Conservation (phyloP, 1,140 invertebrate species). For the Lordiphosa mommai region DNA sequence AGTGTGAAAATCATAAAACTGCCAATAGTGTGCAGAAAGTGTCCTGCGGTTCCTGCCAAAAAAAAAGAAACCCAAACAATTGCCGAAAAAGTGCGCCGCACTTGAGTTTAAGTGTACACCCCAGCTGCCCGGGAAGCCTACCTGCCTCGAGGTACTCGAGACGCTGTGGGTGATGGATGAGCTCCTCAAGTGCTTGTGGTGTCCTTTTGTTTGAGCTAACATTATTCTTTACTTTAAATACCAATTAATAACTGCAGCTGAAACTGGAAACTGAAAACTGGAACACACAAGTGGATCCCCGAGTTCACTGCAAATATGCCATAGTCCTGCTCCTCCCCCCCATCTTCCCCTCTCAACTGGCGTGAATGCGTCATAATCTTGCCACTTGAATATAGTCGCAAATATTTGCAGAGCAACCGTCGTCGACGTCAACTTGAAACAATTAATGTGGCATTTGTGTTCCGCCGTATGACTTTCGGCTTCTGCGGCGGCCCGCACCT, state of each 20-base stretch:
- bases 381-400: slow-evolving; percentile 70
- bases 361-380: slow-evolving; percentile 77
- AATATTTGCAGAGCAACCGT: slow-evolving; percentile 58
- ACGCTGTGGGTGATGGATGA: slow-evolving; percentile 69
- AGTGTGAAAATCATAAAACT: slow-evolving; percentile 76
- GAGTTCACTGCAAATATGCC: slow-evolving; percentile 59
- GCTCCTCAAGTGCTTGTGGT: slow-evolving; percentile 66
- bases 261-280: slow-evolving; percentile 48
- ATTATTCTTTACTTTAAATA: slow-evolving; percentile 77
- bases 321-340: slow-evolving; percentile 23
- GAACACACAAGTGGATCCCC: slow-evolving; percentile 67
- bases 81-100: slow-evolving; percentile 36
- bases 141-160: slow-evolving; percentile 49
- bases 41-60: slow-evolving; percentile 49
- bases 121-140: slow-evolving; percentile 43
- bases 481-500: slow-evolving; percentile 65
- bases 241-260: slow-evolving; percentile 75
- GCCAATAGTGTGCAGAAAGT: slow-evolving; percentile 55
- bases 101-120: slow-evolving; percentile 49
- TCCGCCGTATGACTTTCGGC: slow-evolving; percentile 70
- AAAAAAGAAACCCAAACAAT: slow-evolving; percentile 12
- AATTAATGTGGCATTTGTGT: slow-evolving; percentile 77
- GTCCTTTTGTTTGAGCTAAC: slow-evolving; percentile 68
- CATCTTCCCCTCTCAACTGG: slow-evolving; percentile 24
- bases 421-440: slow-evolving; percentile 68